Base-by-base conservation (phyloP, 2,797 vertebrate genomes). In the Atherinosoma microstoma region DNA sequence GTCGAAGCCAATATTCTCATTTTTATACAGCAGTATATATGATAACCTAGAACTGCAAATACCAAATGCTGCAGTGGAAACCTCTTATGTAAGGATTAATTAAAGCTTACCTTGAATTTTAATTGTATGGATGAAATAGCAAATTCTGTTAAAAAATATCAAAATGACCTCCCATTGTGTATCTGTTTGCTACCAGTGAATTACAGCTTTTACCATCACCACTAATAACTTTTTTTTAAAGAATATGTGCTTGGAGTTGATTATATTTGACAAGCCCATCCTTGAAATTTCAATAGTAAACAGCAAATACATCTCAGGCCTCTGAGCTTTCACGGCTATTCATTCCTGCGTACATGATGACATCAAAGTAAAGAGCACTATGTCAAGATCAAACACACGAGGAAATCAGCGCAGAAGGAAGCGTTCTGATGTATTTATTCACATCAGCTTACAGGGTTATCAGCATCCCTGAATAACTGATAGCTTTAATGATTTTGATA, bases 351-450 rank as follows among this genome's bases (percentile, higher is more conserved):
- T 75, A 82, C 74, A 70, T 70, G 81, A 84, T 73, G 79, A 78
- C 75, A 84, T 90, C 84, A 91, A 91, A 91, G 87, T 60, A 60
- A 80, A 83, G 56, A 83, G 75, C 74, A 47, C 54, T 65, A 58
- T 85, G 75, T 84, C 56, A 36, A 83, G 81, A 86, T 91, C 80
- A 89, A 92, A 87, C 70, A 77, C 75, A 60, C 45, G 13, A 51
- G 77, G 78, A 84, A 89, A 82, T 80, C 81, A 85, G 68, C 36
- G 73, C 65, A 74, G 79, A 53, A 58, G 77, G 82, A 90, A 87
- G 79, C 75, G 73, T 76, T 87, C 80, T 76, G 74, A 84, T 85
- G 80, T 84, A 73, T 78, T 82, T 87, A 91, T 83, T 86, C 80
- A 88, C 83, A 73, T 75, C 67, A 84, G 80, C 74, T 84, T 82